phyloP scores from a whole-genome alignment of 2,888 invertebrate species.

The Acholoe squamosa region DNA sequence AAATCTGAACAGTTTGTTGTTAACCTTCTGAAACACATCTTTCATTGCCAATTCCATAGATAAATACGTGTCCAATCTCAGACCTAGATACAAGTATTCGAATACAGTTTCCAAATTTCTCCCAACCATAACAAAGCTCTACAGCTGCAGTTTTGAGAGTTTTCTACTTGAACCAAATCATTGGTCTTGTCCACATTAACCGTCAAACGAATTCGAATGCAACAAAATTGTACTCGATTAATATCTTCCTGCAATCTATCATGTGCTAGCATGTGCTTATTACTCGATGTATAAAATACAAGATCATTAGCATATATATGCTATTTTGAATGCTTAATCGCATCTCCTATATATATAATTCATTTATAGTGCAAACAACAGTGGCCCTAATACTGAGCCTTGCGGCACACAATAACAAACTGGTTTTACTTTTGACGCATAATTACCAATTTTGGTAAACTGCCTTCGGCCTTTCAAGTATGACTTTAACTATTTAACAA shows the following conservation, averaged over 20 bases:
- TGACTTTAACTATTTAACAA: neutral
- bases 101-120: neutral
- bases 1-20: neutral
- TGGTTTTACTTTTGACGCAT: neutral
- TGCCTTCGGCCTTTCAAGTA: neutral
- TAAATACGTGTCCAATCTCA: neutral
- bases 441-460: neutral
- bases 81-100: neutral
- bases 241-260: neutral
- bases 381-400: neutral
- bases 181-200: neutral
- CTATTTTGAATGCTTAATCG: neutral
- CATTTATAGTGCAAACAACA: neutral
- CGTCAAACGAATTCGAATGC: neutral
- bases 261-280: neutral
- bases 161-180: neutral
- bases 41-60: neutral
- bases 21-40: neutral
- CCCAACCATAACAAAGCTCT: neutral
- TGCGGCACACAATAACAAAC: neutral
- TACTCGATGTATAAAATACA: neutral
- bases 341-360: neutral
- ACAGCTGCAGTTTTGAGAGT: neutral
- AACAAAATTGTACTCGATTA: neutral
- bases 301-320: neutral